phyloP scores from a whole-genome alignment of 2,888 invertebrate genomes.

The Xestia c-nigrum region DNA sequence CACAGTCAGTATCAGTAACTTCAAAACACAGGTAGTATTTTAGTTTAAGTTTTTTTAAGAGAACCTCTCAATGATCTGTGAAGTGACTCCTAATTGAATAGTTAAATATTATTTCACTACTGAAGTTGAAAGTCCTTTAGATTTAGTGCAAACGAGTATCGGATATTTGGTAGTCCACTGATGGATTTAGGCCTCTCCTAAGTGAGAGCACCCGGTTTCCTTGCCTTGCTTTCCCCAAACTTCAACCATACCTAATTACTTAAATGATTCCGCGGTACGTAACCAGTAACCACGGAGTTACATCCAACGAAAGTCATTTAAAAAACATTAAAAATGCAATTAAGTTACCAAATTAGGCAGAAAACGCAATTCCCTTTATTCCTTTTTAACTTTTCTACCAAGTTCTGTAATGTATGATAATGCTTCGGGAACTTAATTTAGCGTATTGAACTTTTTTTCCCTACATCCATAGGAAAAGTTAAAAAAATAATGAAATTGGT shows the following conservation, averaged over 20 bases:
- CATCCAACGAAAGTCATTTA: constrained; percentile 39
- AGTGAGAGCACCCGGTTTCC: not conserved
- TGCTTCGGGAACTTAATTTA: not conserved
- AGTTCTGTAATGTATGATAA: constrained; percentile 6
- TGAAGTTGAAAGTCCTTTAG: not conserved
- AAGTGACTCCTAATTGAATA: not conserved
- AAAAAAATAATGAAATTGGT: not conserved
- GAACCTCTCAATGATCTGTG: not conserved
- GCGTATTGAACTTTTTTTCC: too few relatives aligned
- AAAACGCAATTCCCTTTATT: constrained; percentile 45
- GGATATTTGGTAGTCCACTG: not conserved
- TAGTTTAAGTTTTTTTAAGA: not conserved
- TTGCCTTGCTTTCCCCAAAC: not conserved
- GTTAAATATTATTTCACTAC: not conserved
- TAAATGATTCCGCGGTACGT: constrained; percentile 8
- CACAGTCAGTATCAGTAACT: not conserved
- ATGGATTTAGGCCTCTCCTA: not conserved
- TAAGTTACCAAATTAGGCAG: constrained; percentile 52
- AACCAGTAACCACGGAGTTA: constrained; percentile 25
- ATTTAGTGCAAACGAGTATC: not conserved
- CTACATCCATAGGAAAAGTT: not conserved
- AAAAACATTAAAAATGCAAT: constrained; percentile 54
- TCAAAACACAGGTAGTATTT: too few relatives aligned
- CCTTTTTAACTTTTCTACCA: constrained; percentile 13
- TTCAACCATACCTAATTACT: constrained; percentile 16